Conservation (phyloP, 2,888 invertebrate genomes). For the Anticlea derivata region DNA sequence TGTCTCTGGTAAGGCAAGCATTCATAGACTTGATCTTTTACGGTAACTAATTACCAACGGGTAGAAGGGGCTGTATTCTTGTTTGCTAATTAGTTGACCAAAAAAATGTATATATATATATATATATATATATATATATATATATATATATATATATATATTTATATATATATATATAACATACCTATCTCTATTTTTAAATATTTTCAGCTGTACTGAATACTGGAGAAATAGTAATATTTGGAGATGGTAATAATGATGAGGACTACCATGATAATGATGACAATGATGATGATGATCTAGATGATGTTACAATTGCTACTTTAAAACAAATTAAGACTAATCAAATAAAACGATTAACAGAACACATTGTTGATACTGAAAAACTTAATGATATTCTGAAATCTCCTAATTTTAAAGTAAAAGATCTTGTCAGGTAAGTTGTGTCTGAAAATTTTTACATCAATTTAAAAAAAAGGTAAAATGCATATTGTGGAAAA, state of each 20-base stretch:
- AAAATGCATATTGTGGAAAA: too few relatives aligned
- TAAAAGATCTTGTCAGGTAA: constrained; percentile 66
- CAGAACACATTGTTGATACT: constrained; percentile 49
- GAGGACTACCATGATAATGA: constrained; percentile 39
- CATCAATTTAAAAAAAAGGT: background rate
- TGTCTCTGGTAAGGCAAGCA: too few relatives aligned
- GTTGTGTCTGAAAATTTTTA: constrained; percentile 16
- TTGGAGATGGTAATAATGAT: constrained; percentile 36
- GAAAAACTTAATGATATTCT: constrained; percentile 59
- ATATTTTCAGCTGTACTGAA: constrained; percentile 58
- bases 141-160: too few relatives aligned
- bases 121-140: too few relatives aligned
- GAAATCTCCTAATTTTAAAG: constrained; percentile 61
- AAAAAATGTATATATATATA: too few relatives aligned
- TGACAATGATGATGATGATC: constrained; percentile 53
- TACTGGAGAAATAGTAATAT: constrained; percentile 49
- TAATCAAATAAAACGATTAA: constrained; percentile 54
- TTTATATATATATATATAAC: too few relatives aligned
- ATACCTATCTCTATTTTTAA: too few relatives aligned
- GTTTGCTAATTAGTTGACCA: too few relatives aligned
- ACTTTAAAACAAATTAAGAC: constrained; percentile 60
- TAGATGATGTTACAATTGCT: constrained; percentile 64
- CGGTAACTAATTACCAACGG: too few relatives aligned
- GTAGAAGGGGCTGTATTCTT: too few relatives aligned
- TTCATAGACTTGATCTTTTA: too few relatives aligned